Percentiles rank a stretch among this genome's conserved stretches.
These are phyloP conservation scores for Dissostichus mawsoni DNA, from an alignment of 2,113 vertebrate genomes.

Conservation along the genomic window DNA sequence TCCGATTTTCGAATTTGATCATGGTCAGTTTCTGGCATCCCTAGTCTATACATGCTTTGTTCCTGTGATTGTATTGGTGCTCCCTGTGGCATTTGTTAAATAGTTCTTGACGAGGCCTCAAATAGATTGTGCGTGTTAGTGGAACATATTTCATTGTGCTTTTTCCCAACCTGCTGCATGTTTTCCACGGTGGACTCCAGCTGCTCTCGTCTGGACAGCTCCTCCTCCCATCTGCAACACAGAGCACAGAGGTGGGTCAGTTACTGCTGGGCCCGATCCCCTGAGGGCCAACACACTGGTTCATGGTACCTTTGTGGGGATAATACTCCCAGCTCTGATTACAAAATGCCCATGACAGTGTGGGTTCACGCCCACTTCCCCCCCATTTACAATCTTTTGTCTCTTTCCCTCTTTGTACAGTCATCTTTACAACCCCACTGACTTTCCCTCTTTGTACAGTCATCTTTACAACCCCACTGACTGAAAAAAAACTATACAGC, in stretches of 20 bases:
- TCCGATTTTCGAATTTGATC: no score
- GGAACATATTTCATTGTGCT: constrained; percentile 30
- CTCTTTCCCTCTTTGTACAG: constrained; percentile 35
- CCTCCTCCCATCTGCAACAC: constrained; percentile 96
- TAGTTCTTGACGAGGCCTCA: background rate
- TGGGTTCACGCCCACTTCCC: constrained; percentile 46
- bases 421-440: constrained; percentile 38
- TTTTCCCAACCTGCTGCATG: constrained; percentile 89
- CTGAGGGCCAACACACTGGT: constrained; percentile 42
- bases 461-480: constrained; percentile 39
- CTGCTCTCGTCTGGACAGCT: constrained; percentile 89
- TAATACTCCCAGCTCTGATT: constrained; percentile 67
- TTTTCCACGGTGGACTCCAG: constrained; percentile 92
- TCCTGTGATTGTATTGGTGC: background rate
- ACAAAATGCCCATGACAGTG: constrained; percentile 66
- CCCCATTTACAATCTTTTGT: constrained; percentile 51
- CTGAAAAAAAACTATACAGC: constrained; percentile 25
- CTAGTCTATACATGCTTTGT: background rate
- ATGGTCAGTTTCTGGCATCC: no score
- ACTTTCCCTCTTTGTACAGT: constrained; percentile 41
- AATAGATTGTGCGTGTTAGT: constrained; percentile 12
- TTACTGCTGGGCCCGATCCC: constrained; percentile 41
- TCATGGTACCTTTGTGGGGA: constrained; percentile 62
- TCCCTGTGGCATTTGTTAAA: background rate
- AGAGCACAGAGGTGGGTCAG: constrained; percentile 73